These are phyloP conservation scores for Drosophila ironensis DNA, from an alignment of 1,140 invertebrate species.

Conservation along the genomic window DNA sequence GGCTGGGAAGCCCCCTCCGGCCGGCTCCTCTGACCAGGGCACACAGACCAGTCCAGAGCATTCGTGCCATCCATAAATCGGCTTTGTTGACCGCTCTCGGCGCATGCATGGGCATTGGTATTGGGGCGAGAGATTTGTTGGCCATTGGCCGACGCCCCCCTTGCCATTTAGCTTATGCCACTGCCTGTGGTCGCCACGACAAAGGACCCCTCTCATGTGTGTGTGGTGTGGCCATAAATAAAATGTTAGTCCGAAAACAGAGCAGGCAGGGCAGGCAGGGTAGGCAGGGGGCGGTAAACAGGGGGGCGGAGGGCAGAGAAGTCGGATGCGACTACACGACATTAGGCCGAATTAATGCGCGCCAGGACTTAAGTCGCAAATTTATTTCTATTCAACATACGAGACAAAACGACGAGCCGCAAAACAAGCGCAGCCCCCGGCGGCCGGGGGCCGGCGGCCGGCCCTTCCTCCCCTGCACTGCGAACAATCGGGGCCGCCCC, in stretches of 20 bases:
- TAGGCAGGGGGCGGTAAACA: background rate
- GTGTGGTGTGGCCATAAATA: conserved; percentile 58
- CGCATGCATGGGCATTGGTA: conserved; percentile 43
- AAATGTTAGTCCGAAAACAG: conserved; percentile 77
- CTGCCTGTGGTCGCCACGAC: conserved; percentile 27
- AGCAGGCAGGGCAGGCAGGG: conserved; percentile 9
- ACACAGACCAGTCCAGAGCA: background rate
- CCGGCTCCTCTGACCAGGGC: background rate
- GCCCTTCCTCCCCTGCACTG: conserved; percentile 12
- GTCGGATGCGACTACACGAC: conserved; percentile 75
- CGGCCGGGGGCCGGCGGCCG: no score
- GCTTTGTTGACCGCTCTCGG: conserved; percentile 46
- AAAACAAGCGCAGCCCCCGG: conserved; percentile 63
- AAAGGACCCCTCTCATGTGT: conserved; percentile 39
- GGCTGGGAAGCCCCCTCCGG: background rate
- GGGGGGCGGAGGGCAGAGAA: background rate
- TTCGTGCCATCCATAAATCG: conserved; percentile 47
- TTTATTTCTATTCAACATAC: conserved; percentile 80
- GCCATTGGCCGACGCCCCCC: background rate
- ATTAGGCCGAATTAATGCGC: conserved; percentile 80
- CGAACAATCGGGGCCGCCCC: background rate
- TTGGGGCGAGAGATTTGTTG: conserved; percentile 49
- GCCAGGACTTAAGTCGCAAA: conserved; percentile 78
- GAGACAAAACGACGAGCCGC: conserved; percentile 74
- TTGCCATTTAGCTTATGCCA: conserved; percentile 25